phyloP scores from a whole-genome alignment of 2,888 invertebrate genomes.

The Drosophila tripunctata region DNA sequence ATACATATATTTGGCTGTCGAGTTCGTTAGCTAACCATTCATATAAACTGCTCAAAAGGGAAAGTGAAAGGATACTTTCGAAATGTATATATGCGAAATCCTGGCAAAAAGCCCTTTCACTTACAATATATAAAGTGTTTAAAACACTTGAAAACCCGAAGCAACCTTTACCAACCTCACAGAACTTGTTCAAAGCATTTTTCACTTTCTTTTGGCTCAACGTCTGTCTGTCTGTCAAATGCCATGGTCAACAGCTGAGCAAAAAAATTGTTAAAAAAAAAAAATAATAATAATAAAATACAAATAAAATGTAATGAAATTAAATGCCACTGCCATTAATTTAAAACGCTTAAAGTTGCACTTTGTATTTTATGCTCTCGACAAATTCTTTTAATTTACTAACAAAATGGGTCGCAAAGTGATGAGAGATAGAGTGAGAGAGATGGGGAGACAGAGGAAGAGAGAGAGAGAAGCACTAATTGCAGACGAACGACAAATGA shows the following conservation, averaged over 20 bases:
- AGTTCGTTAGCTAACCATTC: background rate
- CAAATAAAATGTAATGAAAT: constrained; percentile 23
- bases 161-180: constrained; percentile 22
- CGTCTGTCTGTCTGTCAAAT: constrained; percentile 23
- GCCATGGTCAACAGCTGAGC: constrained; percentile 55
- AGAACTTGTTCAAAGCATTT: constrained; percentile 55
- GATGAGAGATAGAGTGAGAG: constrained; percentile 12
- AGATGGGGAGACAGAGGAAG: background rate
- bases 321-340: constrained; percentile 40
- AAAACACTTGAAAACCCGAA: constrained; percentile 9
- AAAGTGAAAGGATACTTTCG: constrained; percentile 22
- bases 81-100: background rate
- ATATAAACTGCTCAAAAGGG: background rate
- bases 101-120: constrained; percentile 36
- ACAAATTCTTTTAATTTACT: constrained; percentile 35
- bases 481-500: constrained; percentile 31
- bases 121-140: constrained; percentile 1
- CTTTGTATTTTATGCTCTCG: constrained; percentile 28
- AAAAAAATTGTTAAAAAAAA: background rate
- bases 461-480: constrained; percentile 30
- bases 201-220: constrained; percentile 55
- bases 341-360: constrained; percentile 29
- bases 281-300: background rate
- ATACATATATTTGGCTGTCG: background rate
- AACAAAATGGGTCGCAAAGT: constrained; percentile 38